phyloP scores from a whole-genome alignment of 1,140 invertebrate genomes.

The Papilio helenus region DNA sequence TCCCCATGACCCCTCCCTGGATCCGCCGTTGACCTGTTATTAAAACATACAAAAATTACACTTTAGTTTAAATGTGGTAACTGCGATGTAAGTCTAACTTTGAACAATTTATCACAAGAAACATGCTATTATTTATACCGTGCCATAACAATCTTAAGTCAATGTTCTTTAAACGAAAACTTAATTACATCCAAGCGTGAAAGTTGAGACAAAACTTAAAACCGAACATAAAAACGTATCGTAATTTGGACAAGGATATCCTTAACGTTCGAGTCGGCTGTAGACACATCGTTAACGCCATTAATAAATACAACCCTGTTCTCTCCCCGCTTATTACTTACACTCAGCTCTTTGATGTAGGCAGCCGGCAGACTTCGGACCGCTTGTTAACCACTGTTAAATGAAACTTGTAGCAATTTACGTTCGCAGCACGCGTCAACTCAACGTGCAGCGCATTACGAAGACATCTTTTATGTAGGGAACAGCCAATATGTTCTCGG shows the following conservation, averaged over 20 bases:
- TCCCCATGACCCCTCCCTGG: too few relatives aligned
- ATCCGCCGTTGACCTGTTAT: not conserved
- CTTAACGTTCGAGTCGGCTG: slow-evolving; percentile 22
- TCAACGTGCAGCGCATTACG: slow-evolving; percentile 54
- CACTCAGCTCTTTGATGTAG: slow-evolving; percentile 55
- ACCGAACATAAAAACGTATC: slow-evolving; percentile 15
- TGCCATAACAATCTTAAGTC: not conserved
- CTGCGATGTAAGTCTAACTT: not conserved
- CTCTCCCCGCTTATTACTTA: slow-evolving; percentile 54
- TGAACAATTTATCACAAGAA: not conserved
- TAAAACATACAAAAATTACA: not conserved
- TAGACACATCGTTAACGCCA: slow-evolving; percentile 36
- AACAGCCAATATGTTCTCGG: slow-evolving; percentile 62
- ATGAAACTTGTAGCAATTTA: slow-evolving; percentile 69
- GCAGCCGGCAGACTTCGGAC: slow-evolving; percentile 57
- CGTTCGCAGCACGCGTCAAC: slow-evolving; percentile 62
- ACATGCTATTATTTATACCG: not conserved
- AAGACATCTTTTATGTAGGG: slow-evolving; percentile 58
- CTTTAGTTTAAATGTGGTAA: not conserved
- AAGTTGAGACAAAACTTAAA: slow-evolving; percentile 21
- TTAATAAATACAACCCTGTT: slow-evolving; percentile 33
- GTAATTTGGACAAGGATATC: slow-evolving; percentile 39
- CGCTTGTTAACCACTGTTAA: slow-evolving; percentile 60
- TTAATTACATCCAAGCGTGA: slow-evolving; percentile 5
- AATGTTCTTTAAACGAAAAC: not conserved